These are phyloP conservation scores for Oceanodroma leucorhoa DNA, from an alignment of 2,797 vertebrate genomes.

Conservation along the genomic window DNA sequence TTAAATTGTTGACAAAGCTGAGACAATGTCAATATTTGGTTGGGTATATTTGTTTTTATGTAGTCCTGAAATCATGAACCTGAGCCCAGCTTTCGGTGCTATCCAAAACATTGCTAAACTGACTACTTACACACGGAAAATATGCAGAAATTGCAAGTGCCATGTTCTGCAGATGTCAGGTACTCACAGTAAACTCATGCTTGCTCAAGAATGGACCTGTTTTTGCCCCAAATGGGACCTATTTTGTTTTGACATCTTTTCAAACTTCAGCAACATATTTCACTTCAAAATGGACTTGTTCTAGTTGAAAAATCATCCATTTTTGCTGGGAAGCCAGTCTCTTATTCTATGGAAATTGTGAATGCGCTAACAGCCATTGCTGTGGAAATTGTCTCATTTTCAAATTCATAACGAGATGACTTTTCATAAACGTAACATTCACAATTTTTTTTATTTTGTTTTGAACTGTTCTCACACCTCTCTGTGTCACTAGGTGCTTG, in stretches of 20 bases:
- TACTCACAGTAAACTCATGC: neutral
- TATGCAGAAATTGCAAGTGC: neutral
- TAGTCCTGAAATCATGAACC: slow-evolving; percentile 7
- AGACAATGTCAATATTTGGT: slow-evolving; percentile 1
- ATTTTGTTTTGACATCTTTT: neutral
- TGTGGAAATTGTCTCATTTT: slow-evolving; percentile 22
- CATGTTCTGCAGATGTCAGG: neutral
- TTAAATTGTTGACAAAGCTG: slow-evolving; percentile 44
- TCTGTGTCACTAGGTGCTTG: neutral
- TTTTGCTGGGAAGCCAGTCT: neutral
- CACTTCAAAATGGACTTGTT: neutral
- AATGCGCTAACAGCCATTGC: neutral
- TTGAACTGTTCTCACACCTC: neutral
- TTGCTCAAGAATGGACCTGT: neutral
- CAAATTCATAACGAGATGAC: neutral
- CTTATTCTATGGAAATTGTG: neutral
- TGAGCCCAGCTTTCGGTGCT: neutral
- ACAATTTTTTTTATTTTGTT: neutral
- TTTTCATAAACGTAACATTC: neutral
- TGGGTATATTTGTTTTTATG: neutral
- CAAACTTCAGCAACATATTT: neutral
- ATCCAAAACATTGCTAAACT: neutral
- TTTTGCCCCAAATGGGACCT: neutral
- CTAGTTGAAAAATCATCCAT: neutral
- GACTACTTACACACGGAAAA: neutral